These are phyloP conservation scores for Episyrphus balteatus DNA, from an alignment of 1,140 invertebrate genomes.

Conservation along the genomic window DNA sequence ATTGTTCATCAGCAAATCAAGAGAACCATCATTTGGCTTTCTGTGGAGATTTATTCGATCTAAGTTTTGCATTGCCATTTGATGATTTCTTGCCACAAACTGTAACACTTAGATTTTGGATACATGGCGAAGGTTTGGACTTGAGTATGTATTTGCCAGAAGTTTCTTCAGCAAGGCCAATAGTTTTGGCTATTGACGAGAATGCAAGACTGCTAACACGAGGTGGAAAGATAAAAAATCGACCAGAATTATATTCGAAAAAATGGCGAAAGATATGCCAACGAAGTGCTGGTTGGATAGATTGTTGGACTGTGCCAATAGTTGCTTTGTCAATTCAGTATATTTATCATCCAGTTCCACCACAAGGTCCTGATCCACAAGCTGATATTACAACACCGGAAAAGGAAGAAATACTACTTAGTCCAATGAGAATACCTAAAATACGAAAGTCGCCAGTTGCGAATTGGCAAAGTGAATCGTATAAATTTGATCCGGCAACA, in stretches of 20 bases:
- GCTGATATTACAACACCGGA: slow-evolving; percentile 87
- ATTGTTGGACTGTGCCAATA: slow-evolving; percentile 92
- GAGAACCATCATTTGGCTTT: slow-evolving; percentile 91
- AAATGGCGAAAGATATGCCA: slow-evolving; percentile 85
- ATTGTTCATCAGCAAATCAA: slow-evolving; percentile 88
- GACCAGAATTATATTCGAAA: slow-evolving; percentile 47
- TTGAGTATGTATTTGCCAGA: slow-evolving; percentile 82
- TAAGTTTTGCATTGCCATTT: slow-evolving; percentile 88
- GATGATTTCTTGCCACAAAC: slow-evolving; percentile 81
- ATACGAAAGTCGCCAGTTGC: slow-evolving; percentile 58
- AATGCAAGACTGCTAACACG: slow-evolving; percentile 76
- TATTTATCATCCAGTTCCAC: slow-evolving; percentile 82
- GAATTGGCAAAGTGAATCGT: slow-evolving; percentile 52
- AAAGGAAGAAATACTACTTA: slow-evolving; percentile 83
- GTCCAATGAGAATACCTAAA: slow-evolving; percentile 79
- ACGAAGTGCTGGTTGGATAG: slow-evolving; percentile 70
- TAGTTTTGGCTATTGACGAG: slow-evolving; percentile 74
- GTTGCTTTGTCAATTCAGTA: slow-evolving; percentile 84
- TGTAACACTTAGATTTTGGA: slow-evolving; percentile 80
- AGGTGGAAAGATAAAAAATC: slow-evolving; percentile 51
- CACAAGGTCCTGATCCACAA: slow-evolving; percentile 72
- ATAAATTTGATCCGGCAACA: slow-evolving; percentile 77
- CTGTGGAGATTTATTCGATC: slow-evolving; percentile 84
- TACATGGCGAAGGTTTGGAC: slow-evolving; percentile 88
- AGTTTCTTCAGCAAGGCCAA: slow-evolving; percentile 74